Conservation (phyloP, 2,797 vertebrate species). For the Oryzias dopingdopingensis region DNA sequence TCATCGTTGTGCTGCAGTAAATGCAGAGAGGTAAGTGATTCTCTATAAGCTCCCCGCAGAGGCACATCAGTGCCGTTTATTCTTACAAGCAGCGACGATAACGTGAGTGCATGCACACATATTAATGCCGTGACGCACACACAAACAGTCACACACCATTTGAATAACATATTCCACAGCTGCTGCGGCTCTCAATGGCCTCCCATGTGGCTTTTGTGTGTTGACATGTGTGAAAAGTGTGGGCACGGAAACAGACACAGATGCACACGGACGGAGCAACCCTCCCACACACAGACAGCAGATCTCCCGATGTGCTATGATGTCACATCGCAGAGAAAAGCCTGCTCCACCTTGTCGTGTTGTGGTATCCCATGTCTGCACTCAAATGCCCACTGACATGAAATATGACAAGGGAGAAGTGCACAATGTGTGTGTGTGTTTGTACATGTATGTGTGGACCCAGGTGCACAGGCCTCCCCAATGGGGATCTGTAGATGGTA, state of each 20-base stretch:
- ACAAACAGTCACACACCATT: constrained; percentile 69
- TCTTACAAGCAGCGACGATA: constrained; percentile 71
- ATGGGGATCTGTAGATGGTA: constrained; percentile 64
- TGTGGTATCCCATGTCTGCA: constrained; percentile 60
- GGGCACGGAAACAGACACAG: constrained; percentile 61
- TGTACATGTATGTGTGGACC: constrained; percentile 46
- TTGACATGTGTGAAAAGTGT: constrained; percentile 75
- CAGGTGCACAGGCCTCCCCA: constrained; percentile 72
- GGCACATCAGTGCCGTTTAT: constrained; percentile 71
- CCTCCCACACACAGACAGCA: constrained; percentile 16
- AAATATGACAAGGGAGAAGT: constrained; percentile 58
- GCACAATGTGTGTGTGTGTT: constrained; percentile 23
- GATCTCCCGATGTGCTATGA: constrained; percentile 51
- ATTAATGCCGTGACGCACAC: constrained; percentile 43
- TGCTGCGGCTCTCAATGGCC: constrained; percentile 71
- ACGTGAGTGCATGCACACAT: constrained; percentile 27
- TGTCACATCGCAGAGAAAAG: constrained; percentile 67
- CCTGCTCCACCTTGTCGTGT: constrained; percentile 68
- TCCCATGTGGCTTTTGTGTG: constrained; percentile 76
- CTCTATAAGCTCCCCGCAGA: constrained; percentile 68
- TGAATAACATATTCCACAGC: constrained; percentile 80
- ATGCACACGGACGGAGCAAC: constrained; percentile 43
- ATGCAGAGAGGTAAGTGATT: constrained; percentile 72
- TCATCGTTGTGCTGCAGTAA: constrained; percentile 60
- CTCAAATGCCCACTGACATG: constrained; percentile 66